phyloP scores from a whole-genome alignment of 2,113 vertebrate genomes.

The Otus sunia region DNA sequence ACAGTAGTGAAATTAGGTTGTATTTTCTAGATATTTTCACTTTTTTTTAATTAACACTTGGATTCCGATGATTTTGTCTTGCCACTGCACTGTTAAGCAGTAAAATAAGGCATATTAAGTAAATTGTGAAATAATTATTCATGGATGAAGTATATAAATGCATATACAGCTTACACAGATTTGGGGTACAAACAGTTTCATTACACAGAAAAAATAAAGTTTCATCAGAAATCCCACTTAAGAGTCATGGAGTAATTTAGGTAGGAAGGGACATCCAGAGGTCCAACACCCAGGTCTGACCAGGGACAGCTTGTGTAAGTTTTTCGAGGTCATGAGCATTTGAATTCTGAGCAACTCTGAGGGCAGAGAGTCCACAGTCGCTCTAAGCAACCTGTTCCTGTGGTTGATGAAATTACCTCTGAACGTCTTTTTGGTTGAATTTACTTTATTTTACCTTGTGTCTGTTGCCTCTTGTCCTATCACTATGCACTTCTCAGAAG shows the following conservation, averaged over 20 bases:
- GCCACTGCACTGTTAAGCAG: background rate
- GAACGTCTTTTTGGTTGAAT: background rate
- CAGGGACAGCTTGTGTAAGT: background rate
- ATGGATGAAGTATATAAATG: background rate
- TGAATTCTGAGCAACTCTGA: background rate
- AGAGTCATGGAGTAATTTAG: background rate
- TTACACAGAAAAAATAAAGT: background rate
- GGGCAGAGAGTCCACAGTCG: background rate
- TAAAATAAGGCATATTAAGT: background rate
- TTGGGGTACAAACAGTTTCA: background rate
- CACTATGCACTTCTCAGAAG: background rate
- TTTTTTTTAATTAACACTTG: background rate
- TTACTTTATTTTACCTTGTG: background rate
- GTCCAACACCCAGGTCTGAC: background rate
- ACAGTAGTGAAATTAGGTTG: background rate
- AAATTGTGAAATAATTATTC: background rate
- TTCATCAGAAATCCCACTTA: background rate
- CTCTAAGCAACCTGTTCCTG: background rate
- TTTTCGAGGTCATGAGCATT: background rate
- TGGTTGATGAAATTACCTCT: background rate
- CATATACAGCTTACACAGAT: background rate
- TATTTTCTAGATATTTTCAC: background rate
- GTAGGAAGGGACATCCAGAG: background rate
- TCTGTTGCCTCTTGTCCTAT: background rate
- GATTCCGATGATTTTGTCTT: background rate